A percentile compares a stretch with the other conserved stretches of the same genome.
Evolutionary conservation across 2,888 invertebrate species (phyloP).

Genomic region (Brachypterus glaber): DNA sequence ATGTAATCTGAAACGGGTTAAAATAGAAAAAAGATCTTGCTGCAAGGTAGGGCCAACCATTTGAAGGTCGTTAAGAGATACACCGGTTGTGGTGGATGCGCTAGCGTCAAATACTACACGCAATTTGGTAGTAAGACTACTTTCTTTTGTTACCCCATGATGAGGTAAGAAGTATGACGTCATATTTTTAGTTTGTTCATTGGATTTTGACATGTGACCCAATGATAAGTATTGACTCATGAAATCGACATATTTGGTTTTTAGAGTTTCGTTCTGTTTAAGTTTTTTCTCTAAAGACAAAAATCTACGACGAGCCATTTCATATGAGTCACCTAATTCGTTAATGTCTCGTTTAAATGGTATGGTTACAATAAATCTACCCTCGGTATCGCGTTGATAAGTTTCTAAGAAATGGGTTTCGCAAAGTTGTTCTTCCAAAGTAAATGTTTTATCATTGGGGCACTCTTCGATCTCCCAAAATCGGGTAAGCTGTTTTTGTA

Average conservation of each 20-base stretch:
- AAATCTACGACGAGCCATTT: slow-evolving; percentile 10
- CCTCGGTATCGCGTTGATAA: neutral
- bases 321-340: slow-evolving; percentile 9
- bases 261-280: slow-evolving; percentile 1
- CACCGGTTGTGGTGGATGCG: neutral
- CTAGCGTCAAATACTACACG: neutral
- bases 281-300: slow-evolving; percentile 11
- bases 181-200: too few relatives aligned
- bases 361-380: slow-evolving; percentile 6
- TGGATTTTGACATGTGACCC: too few relatives aligned
- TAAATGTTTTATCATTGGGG: slow-evolving; percentile 1
- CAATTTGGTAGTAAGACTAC: too few relatives aligned
- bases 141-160: neutral
- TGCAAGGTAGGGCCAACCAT: neutral
- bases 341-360: slow-evolving; percentile 1
- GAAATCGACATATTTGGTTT: slow-evolving; percentile 8
- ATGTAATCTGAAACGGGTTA: neutral
- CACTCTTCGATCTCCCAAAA: slow-evolving; percentile 14
- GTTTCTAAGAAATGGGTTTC: slow-evolving; percentile 7
- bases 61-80: neutral
- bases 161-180: too few relatives aligned
- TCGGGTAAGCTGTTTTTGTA: slow-evolving; percentile 8
- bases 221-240: slow-evolving; percentile 12
- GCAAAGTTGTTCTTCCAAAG: slow-evolving; percentile 2
- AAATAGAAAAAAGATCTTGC: too few relatives aligned